Evolutionary conservation across 2,888 invertebrate genomes (phyloP).

Genomic region (Brenthis ino): DNA sequence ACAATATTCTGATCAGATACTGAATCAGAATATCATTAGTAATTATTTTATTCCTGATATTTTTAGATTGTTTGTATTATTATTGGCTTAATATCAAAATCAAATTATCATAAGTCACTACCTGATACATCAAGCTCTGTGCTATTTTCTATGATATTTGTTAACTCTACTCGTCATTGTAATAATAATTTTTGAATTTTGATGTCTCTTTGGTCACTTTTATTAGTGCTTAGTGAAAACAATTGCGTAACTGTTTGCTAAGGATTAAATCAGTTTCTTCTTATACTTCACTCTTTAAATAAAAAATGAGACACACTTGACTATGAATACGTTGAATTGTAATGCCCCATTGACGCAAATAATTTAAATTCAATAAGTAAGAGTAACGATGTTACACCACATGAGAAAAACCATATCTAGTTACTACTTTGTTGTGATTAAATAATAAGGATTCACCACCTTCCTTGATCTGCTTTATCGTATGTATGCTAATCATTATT

Average conservation of each 20-base stretch:
- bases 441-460: slow-evolving; percentile 50
- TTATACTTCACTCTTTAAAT: slow-evolving; percentile 17
- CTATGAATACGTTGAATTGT: slow-evolving; percentile 47
- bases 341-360: slow-evolving; percentile 64
- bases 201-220: neutral
- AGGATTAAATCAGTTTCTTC: slow-evolving; percentile 15
- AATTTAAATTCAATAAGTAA: slow-evolving; percentile 59
- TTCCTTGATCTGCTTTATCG: slow-evolving; percentile 59
- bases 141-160: too few species aligned
- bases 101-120: too few species aligned
- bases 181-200: neutral
- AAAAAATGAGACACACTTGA: slow-evolving; percentile 33
- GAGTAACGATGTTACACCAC: slow-evolving; percentile 54
- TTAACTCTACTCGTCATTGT: too few species aligned
- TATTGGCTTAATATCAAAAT: too few species aligned
- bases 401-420: slow-evolving; percentile 19
- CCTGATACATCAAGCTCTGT: too few species aligned
- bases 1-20: too few species aligned
- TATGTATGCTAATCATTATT: too few species aligned
- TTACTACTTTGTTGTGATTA: too few species aligned
- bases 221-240: neutral
- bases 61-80: too few species aligned
- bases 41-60: too few species aligned
- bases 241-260: slow-evolving; percentile 20
- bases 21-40: too few species aligned